Evolutionary conservation across 2,797 vertebrate species (phyloP), one percentile per base, ranked within the genome.

Genomic region (Takifugu rubripes): DNA sequence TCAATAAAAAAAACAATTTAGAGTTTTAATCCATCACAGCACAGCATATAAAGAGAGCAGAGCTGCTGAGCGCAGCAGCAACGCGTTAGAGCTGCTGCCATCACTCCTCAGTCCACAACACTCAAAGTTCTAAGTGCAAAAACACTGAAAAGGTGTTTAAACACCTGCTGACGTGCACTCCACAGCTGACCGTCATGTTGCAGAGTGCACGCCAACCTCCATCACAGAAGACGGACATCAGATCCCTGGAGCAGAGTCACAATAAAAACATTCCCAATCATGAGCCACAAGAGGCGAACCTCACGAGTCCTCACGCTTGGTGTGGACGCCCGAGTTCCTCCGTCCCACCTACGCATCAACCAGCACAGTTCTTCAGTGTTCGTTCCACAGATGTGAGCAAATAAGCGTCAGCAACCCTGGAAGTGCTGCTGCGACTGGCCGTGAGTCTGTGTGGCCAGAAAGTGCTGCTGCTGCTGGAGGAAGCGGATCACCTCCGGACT

Each of bases 401-500:
- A 27, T 54, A 7, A 15, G 42, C 1, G 61, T 84, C 85, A 89
- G 72, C 86, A 89, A 50, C 92, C 92, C 85, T 90, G 93, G 82
- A 93, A 96, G 71, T 88, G 85, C 64, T 92, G 94, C 64, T 94
- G 94, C 57, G 93, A 90, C 75, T 95, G 93, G 64, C 90, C 86
- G 78, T 92, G 90, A 59, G 88, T 92, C 83, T 96, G 96, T 25
- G 92, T 85, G 67, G 92, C 96, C 83, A 99, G 83, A 25, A 97
- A 88, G 33, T 93, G 92, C 81, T 99, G 97, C 73, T 98, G 96
- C 74, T 94, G 95, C 84, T 98, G 96, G 29, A 99, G 89, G 83
- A 99, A 98, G 27, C 93, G 91, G 62, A 98, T 95, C 65, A 99
- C 96, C 85, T 97, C 94, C 36, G 97, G 97, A 89, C 96, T 98